These are phyloP conservation scores for Paracentrotus lividus DNA, from an alignment of 53 echinoderm and acorn worm species.

Conservation along the genomic window DNA sequence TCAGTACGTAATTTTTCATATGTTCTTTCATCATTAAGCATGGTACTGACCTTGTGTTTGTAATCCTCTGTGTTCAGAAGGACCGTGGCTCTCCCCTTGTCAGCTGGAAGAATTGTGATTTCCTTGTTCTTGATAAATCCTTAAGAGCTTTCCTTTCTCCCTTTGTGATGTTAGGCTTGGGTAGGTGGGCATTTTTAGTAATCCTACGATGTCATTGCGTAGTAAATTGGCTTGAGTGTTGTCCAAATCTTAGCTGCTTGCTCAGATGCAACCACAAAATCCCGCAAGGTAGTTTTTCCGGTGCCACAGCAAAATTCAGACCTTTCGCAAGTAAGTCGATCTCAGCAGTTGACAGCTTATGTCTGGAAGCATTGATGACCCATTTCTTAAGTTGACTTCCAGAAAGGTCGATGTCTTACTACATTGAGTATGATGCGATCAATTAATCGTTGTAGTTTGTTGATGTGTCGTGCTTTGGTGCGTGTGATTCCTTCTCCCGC, in stretches of 20 bases:
- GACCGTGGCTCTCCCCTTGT: constrained; percentile 1
- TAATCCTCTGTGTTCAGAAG: background rate
- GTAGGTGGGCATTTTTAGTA: background rate
- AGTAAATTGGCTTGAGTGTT: background rate
- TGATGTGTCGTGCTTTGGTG: background rate
- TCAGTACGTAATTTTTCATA: background rate
- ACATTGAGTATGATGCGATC: background rate
- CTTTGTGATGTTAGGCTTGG: background rate
- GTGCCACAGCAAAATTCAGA: background rate
- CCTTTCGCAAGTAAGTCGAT: background rate
- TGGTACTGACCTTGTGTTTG: background rate
- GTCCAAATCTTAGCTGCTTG: background rate
- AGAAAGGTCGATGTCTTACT: background rate
- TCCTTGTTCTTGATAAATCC: background rate
- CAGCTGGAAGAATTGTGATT: background rate
- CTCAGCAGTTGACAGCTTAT: background rate
- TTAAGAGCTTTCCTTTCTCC: background rate
- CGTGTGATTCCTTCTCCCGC: background rate
- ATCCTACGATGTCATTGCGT: background rate
- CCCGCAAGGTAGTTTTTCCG: background rate
- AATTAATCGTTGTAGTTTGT: background rate
- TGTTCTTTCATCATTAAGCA: background rate
- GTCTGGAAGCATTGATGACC: background rate
- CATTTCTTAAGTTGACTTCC: background rate
- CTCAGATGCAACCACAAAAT: background rate